Evolutionary conservation across 2,797 vertebrate species (phyloP), one percentile per base, ranked within the genome.

Genomic region (Okamejei kenojei): DNA sequence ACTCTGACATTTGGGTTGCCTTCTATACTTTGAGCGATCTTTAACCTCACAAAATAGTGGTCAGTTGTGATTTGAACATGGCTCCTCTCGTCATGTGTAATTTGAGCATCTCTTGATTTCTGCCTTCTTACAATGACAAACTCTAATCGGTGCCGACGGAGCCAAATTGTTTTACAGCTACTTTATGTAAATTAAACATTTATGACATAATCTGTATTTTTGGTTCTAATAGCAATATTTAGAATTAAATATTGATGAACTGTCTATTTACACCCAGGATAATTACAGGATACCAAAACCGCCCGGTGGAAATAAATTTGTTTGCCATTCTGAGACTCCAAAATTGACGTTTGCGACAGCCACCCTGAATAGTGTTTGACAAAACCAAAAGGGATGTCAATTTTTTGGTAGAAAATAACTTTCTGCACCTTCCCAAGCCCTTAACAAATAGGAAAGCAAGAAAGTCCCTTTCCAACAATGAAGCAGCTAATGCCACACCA

Each of bases 231-330:
- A 97, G 96, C 94, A 97, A 97, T 98, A 98, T 99, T 99, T 99
- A 99, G 97, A 98, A 99, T 99, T 98, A 97, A 45, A 96, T 96
- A 97, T 97, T 98, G 98, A 99, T 99, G 98, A 98, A 98, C 98
- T 96, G 96, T 96, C 96, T 96, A 96, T 96, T 10, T 96, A 97
- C 93, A 95, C 88, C 96, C 95, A 95, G 95, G 95, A 96, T 97
- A 97, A 97, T 97, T 97, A 96, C 96, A 96, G 96, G 45, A n/a
- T 95, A 96, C 96, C 96, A 96, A 97, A 97, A 97, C 96, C 97
- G 95, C 95, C 95, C 94, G 95, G 95, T 96, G 94, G 95, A 96
- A 96, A 96, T 95, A 95, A 94, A 95, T 95, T 96, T 97, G 96
- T 97, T 97, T 97, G 97, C 97, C 96, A 97, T 97, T 96, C 97